Evolutionary conservation across 1,140 invertebrate genomes (phyloP).

Genomic region (Plectrocnemia conspersa): DNA sequence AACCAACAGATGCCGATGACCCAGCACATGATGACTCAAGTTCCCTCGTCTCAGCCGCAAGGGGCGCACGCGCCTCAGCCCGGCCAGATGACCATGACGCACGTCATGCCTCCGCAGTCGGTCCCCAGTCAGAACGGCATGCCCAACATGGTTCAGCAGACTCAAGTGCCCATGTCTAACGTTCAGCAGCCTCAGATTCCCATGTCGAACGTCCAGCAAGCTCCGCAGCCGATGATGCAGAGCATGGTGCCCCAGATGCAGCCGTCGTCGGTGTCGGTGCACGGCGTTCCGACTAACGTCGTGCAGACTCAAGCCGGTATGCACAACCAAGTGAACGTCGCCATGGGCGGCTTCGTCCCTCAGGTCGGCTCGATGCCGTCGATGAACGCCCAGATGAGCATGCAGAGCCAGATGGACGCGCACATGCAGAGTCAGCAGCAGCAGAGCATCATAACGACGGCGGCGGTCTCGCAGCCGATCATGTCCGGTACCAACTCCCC

Average conservation of each 20-base stretch:
- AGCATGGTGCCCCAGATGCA: conserved; percentile 45
- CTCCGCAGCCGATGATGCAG: conserved; percentile 30
- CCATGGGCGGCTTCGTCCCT: conserved; percentile 28
- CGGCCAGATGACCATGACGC: conserved; percentile 45
- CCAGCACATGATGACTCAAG: conserved; percentile 39
- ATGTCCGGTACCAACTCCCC: conserved; percentile 50
- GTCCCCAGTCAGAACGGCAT: conserved; percentile 22
- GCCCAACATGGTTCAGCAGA: too few species aligned
- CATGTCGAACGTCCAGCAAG: conserved; percentile 36
- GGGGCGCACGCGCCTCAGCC: conserved; percentile 37
- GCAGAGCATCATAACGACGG: conserved; percentile 40
- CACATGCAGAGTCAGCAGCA: conserved; percentile 37
- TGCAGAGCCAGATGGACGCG: conserved; percentile 32
- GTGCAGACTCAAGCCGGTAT: conserved; percentile 50
- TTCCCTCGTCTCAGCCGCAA: conserved; percentile 13
- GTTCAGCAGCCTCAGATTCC: conserved; percentile 40
- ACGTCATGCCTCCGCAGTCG: conserved; percentile 44
- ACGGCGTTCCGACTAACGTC: conserved; percentile 42
- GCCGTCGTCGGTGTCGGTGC: conserved; percentile 39
- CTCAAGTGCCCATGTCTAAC: conserved; percentile 27
- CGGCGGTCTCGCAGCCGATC: conserved; percentile 22
- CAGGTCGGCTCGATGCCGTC: conserved; percentile 38
- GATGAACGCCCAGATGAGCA: conserved; percentile 39
- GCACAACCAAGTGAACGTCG: conserved; percentile 33
- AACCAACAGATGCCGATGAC: conserved; percentile 46